Base-by-base conservation (phyloP, 2,888 invertebrate genomes). In the Hyles lineata region DNA sequence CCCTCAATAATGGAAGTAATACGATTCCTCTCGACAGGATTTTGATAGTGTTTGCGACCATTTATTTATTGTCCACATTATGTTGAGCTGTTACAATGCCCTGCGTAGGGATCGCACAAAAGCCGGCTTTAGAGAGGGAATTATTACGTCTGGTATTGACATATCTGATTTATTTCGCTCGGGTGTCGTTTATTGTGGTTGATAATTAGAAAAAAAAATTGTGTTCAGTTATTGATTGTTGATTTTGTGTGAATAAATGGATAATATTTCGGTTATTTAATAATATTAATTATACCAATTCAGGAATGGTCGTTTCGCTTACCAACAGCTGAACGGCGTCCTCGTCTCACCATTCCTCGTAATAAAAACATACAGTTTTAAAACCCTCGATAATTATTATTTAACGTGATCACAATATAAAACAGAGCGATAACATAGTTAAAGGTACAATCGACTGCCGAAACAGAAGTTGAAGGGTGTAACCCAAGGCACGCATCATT, bases 21-120 rank as follows among this genome's bases (percentile, higher is more conserved):
- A 70, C 62, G 73, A 73, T 55, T 77, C 80, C 76, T 78, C 77
- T 77, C 75, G n/a, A 82, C 83, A 82, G 79, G 81, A 80, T 78
- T 80, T 83, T 85, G 82, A 83, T 85, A 77, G 80, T 85, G 83
- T 87, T 87, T 85, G 83, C 76, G 84, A 86, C 83, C 87, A 85
- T 87, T 85, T 59, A 82, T 84, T 82, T 81, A 83, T 87, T 85
- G 83, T 78, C 75, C 62, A 76, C 76, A 79, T 81, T 76, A 80
- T 86, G 88, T 87, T 83, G 83, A 88, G 86, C 79, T 84, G 85
- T 80, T 76, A 77, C 75, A 74, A 72, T 60, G 17, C 25, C 32
- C 21, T 32, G 32, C 23, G 59, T 59, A 70, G 74, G 75, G 76
- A 76, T 72, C 74, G 71, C 73, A 79, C 76, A 77, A 70, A 29